Base-by-base conservation (phyloP, 2,113 vertebrate genomes). In the Oryzias celebensis region DNA sequence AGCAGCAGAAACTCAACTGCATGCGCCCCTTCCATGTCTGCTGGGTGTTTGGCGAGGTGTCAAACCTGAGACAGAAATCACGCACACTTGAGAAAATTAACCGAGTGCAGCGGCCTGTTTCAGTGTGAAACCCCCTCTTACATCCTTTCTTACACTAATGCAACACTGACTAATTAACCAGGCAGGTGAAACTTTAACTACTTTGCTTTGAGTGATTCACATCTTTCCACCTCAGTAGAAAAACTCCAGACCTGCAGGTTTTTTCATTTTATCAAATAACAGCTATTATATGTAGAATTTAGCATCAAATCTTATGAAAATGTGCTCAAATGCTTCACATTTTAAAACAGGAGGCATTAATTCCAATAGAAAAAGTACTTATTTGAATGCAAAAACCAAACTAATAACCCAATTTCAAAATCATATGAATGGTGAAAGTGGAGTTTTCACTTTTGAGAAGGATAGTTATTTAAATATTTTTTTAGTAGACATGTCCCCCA, bases 121-220 rank as follows among this genome's bases (percentile, higher is more conserved):
- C 65, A 70, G 68, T 74, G 75, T 47, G 65, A 79, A 52, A 75
- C 68, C 68, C 80, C 69, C 83, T 20, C 20, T 82, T 73, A 80
- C 79, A 83, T 77, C 73, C 77, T 80, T 71, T 55, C 73, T 51
- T 66, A 78, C 78, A 82, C 75, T 54, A 81, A 84, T 77, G 68
- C 80, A 86, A 84, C 84, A 86, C 82, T 76, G 75, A 90, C 83
- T 88, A 81, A 88, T 88, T 89, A 90, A 88, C 88, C 67, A 73
- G 77, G 51, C 44, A 58, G 44, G 89, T 91, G 61, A 88, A 90
- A 71, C 58, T 85, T 92, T 91, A 91, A 92, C 91, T 68, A 63
- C 59, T 2, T 14, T 14, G 7, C 24, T 58, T 50, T 56, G 49
- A 77, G 59, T 43, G 64, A 58, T 61, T 50, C 57, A 46, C 15